Evolutionary conservation across 2,797 vertebrate genomes (phyloP).

Genomic region (Syngnathus rostellatus): DNA sequence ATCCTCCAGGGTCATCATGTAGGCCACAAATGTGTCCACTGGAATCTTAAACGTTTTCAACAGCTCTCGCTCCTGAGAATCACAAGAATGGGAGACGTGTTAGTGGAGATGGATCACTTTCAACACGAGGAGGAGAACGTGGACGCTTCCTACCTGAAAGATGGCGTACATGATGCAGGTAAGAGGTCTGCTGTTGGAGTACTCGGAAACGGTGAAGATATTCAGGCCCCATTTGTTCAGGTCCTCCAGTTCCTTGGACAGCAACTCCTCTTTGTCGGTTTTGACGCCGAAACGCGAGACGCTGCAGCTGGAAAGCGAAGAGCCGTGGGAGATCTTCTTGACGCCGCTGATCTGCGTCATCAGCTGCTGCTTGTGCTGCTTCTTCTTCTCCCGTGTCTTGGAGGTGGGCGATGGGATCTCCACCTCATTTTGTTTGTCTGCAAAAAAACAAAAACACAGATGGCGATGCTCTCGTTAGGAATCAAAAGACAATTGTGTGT

Average conservation of each 20-base stretch:
- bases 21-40: conserved; percentile 86
- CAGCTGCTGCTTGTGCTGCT: conserved; percentile 85
- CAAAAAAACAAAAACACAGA: background rate
- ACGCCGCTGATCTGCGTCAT: conserved; percentile 99
- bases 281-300: conserved; percentile 92
- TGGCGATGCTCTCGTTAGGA: background rate
- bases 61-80: conserved; percentile 83
- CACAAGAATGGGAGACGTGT: background rate
- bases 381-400: conserved; percentile 94
- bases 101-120: background rate
- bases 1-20: conserved; percentile 97
- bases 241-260: conserved; percentile 95
- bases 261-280: conserved; percentile 89
- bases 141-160: conserved; percentile 77
- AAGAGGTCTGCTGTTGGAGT: conserved; percentile 84
- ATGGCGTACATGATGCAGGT: conserved; percentile 99
- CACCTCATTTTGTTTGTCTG: conserved; percentile 98
- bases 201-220: conserved; percentile 93
- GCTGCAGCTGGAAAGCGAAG: conserved; percentile 85
- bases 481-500: background rate
- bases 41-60: conserved; percentile 96
- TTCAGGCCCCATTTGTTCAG: conserved; percentile 98
- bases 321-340: conserved; percentile 91
- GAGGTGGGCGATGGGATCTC: conserved; percentile 94
- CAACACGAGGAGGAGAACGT: background rate